Base-by-base conservation (phyloP, 2,888 invertebrate genomes). In the Lamellibrachia satsuma region DNA sequence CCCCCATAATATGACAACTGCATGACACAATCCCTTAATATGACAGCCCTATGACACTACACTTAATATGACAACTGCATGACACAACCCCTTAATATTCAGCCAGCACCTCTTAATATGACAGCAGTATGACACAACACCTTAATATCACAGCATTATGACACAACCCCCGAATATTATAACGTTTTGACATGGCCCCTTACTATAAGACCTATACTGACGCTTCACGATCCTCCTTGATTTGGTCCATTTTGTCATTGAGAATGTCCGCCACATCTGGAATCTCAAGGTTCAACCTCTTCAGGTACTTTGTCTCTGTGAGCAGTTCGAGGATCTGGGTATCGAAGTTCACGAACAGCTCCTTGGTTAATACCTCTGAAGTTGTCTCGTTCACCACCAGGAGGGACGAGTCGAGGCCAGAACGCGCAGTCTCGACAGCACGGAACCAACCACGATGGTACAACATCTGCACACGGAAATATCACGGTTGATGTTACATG, bases 351-450 rank as follows among this genome's bases (percentile, higher is more conserved):
- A 96, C 96, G 93, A 94, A 95, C 52, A 96, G 94, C 92, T 95
- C 95, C 52, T 94, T 94, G 7, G 96, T 95, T 39, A 39, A 39
- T 39, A 39, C 39, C 39, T 39, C 39, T 39, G 39, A 39, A 4
- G 96, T 95, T 75, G 96, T 96, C 39, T 96, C 96, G 93, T 96
- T 96, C n/a, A 97, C 90, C 15, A 98, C 97, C 97, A 99, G 94
- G 52, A 96, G 95, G 2, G 96, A 95, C 27, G 96, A 95, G 93
- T 95, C 95, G 39, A 96, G 95, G 11, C 96, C 96, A 55, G 95
- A 95, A 92, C 95, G 96, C 91, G 96, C 95, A 0, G 95, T 94
- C 55, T 96, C 96, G 11, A 96, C 96, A 39, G 96, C 96, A 39
- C 96, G 94, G 93, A 94, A 95, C 96, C 96, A 96, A 0, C 96